Conservation (phyloP, 2,113 vertebrate genomes). For the Oncorhynchus nerka region DNA sequence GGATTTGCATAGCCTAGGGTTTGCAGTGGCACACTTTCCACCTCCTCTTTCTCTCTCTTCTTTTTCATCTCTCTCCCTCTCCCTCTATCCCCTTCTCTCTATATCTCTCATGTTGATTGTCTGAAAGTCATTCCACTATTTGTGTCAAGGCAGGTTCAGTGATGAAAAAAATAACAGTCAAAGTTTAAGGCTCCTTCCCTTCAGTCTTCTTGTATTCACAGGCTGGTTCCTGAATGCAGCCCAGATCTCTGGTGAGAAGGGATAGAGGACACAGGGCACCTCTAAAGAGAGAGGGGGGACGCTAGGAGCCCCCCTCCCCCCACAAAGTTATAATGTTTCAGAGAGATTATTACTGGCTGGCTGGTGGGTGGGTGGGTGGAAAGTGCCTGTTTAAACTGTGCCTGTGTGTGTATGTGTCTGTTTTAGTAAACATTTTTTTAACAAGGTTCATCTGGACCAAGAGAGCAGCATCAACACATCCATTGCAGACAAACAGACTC, state of each 20-base stretch:
- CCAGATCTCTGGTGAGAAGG: slow-evolving; percentile 46
- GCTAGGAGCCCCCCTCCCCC: background rate
- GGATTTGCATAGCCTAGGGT: slow-evolving; percentile 73
- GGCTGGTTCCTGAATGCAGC: slow-evolving; percentile 43
- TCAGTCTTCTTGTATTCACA: slow-evolving; percentile 28
- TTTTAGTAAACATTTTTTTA: too few relatives aligned
- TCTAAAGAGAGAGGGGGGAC: background rate
- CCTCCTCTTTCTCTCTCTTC: background rate
- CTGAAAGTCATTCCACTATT: slow-evolving; percentile 70
- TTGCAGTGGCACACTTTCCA: slow-evolving; percentile 47
- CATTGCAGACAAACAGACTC: too few relatives aligned
- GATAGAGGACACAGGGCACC: background rate
- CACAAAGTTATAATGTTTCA: background rate
- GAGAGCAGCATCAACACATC: too few relatives aligned
- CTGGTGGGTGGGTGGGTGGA: background rate
- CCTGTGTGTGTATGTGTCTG: background rate
- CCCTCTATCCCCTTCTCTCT: too few relatives aligned
- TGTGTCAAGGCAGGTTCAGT: slow-evolving; percentile 66
- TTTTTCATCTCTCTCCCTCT: too few relatives aligned
- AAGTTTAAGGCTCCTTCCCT: slow-evolving; percentile 35
- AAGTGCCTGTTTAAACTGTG: background rate
- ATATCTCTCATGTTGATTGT: slow-evolving; percentile 33
- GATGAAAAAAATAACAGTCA: slow-evolving; percentile 68
- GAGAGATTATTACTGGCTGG: slow-evolving; percentile 5
- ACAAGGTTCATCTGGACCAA: too few relatives aligned